Evolutionary conservation across 2,888 invertebrate species (phyloP).

Genomic region (Apamea epomidion): DNA sequence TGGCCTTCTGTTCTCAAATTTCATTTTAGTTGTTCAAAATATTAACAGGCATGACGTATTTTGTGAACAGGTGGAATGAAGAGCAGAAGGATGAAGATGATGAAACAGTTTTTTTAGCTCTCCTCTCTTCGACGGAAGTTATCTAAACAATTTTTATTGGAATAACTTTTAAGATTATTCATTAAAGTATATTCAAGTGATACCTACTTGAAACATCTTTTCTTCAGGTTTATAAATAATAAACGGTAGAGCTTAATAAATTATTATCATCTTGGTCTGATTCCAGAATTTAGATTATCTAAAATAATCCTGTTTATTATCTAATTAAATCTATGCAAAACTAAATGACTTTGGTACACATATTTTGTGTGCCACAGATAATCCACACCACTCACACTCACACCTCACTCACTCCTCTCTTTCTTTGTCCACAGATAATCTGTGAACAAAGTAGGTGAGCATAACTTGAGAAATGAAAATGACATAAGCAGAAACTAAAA

Average conservation of each 20-base stretch:
- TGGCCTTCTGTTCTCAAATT: slow-evolving; percentile 5
- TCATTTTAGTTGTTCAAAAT: not conserved
- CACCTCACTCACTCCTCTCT: too few species aligned
- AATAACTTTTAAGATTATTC: not conserved
- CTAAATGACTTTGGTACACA: not conserved
- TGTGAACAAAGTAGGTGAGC: too few species aligned
- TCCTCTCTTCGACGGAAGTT: not conserved
- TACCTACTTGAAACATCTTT: not conserved
- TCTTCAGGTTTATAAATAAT: not conserved
- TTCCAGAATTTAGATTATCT: not conserved
- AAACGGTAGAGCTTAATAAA: not conserved
- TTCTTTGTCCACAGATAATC: too few species aligned
- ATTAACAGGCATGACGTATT: not conserved
- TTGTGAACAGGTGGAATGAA: not conserved
- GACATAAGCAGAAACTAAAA: not conserved
- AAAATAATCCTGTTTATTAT: not conserved
- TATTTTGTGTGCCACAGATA: too few species aligned
- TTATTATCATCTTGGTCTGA: not conserved
- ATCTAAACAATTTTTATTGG: not conserved
- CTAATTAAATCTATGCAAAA: not conserved
- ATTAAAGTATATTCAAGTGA: not conserved
- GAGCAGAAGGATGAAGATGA: not conserved
- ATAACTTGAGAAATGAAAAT: not conserved
- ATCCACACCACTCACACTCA: too few species aligned
- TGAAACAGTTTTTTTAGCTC: not conserved